A percentile compares a stretch with the other conserved stretches of the same genome.
phyloP scores from a whole-genome alignment of 2,888 invertebrate genomes.

The Itoplectis maculator region DNA sequence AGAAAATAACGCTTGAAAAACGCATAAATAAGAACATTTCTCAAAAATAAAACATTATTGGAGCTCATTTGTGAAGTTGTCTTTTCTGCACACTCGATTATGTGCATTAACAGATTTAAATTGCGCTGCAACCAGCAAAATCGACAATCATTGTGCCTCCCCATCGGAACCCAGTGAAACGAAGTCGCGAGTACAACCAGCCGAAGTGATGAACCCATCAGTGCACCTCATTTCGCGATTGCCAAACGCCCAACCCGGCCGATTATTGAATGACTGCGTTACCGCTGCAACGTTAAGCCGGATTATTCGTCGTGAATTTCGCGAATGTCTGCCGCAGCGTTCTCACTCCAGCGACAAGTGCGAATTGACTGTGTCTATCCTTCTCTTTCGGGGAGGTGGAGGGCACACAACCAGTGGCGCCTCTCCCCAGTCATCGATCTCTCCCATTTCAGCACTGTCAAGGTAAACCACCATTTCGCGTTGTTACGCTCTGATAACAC shows the following conservation, averaged over 20 bases:
- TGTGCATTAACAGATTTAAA: not conserved
- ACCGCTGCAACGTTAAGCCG: conserved; percentile 56
- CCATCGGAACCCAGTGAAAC: no score
- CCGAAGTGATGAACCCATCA: conserved; percentile 3
- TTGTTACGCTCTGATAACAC: conserved; percentile 84
- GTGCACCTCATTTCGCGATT: conserved; percentile 23
- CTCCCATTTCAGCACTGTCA: conserved; percentile 81
- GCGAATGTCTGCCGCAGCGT: conserved; percentile 43
- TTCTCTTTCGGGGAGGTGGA: not conserved
- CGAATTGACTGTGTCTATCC: conserved; percentile 15
- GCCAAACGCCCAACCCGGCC: not conserved
- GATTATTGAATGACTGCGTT: conserved; percentile 61
- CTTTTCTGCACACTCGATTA: no score
- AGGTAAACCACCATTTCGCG: conserved; percentile 83
- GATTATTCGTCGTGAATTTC: conserved; percentile 65
- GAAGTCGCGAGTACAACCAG: not conserved
- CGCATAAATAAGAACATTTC: no score
- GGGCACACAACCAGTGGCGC: conserved; percentile 3
- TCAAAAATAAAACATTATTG: no score
- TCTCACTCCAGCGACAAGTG: conserved; percentile 51
- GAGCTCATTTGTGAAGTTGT: no score
- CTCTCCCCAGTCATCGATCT: conserved; percentile 58
- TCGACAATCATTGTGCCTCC: not conserved
- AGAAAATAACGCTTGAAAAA: no score
- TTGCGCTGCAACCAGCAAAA: not conserved